These are phyloP conservation scores for Enteromius anoplus DNA, from an alignment of 2,797 vertebrate species.

Conservation along the genomic window DNA sequence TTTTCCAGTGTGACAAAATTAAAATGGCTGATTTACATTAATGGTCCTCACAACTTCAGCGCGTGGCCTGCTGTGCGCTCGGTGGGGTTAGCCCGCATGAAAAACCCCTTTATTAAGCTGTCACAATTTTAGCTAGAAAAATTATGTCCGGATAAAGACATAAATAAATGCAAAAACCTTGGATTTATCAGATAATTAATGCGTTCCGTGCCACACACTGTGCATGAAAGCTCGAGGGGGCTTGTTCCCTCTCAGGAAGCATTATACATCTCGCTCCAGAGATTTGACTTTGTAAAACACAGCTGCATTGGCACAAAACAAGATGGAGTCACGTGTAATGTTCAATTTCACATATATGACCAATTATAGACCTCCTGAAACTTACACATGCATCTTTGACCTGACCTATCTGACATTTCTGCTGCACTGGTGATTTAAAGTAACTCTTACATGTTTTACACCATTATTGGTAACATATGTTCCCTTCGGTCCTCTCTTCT, in stretches of 20 bases:
- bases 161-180: constrained; percentile 50
- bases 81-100: constrained; percentile 58
- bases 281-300: constrained; percentile 36
- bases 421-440: neutral
- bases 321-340: neutral
- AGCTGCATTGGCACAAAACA: constrained; percentile 6
- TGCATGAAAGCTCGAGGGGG: constrained; percentile 50
- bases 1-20: constrained; percentile 65
- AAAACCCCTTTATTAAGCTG: constrained; percentile 69
- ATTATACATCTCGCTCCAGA: constrained; percentile 46
- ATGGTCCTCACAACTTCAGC: constrained; percentile 63
- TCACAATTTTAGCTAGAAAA: constrained; percentile 62
- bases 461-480: constrained; percentile 22
- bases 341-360: constrained; percentile 7
- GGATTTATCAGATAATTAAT: constrained; percentile 61
- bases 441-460: constrained; percentile 15
- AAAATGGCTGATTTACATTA: constrained; percentile 70
- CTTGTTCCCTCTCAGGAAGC: constrained; percentile 55
- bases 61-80: constrained; percentile 58
- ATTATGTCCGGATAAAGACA: constrained; percentile 46
- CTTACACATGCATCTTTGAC: neutral
- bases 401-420: neutral
- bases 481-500: neutral
- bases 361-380: neutral
- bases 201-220: constrained; percentile 48